A percentile compares a stretch with the other conserved stretches of the same genome.
phyloP scores from a whole-genome alignment of 2,888 invertebrate species.

The Agonopterix arenella region DNA sequence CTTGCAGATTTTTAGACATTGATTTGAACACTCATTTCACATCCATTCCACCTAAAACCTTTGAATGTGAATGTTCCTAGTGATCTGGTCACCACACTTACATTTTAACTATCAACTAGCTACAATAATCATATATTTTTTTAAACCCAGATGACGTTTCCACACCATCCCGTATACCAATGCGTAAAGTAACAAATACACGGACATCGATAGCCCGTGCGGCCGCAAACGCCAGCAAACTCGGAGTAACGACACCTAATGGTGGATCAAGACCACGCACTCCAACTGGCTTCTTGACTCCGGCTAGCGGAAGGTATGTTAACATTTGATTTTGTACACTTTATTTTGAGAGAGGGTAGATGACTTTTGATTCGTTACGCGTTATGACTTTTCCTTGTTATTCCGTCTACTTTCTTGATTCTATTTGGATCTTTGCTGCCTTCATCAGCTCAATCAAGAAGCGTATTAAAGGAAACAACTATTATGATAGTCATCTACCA shows the following conservation, averaged over 20 bases:
- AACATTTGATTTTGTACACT: background rate
- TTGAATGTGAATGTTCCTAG: background rate
- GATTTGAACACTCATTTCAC: background rate
- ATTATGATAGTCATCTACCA: too few species aligned
- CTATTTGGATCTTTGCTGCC: too few species aligned
- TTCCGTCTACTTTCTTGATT: too few species aligned
- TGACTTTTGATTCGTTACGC: background rate
- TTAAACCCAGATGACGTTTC: constrained; percentile 79
- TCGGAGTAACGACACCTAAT: constrained; percentile 76
- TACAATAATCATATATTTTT: too few species aligned
- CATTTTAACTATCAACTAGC: too few species aligned
- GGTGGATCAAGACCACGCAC: constrained; percentile 83
- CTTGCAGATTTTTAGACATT: too few species aligned
- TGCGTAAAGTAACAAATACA: constrained; percentile 81
- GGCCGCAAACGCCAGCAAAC: constrained; percentile 78
- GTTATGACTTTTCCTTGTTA: background rate
- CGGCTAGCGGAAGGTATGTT: constrained; percentile 84
- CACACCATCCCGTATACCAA: constrained; percentile 89
- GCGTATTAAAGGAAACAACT: too few species aligned
- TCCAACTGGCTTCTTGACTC: constrained; percentile 86
- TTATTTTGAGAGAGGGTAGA: background rate
- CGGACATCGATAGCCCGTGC: constrained; percentile 71
- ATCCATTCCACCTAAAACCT: background rate
- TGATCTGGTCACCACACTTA: too few species aligned
- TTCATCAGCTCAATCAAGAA: too few species aligned